Evolutionary conservation across 2,797 vertebrate species (phyloP), one percentile per base, ranked within the genome.

Genomic region (Cetoscarus ocellatus): DNA sequence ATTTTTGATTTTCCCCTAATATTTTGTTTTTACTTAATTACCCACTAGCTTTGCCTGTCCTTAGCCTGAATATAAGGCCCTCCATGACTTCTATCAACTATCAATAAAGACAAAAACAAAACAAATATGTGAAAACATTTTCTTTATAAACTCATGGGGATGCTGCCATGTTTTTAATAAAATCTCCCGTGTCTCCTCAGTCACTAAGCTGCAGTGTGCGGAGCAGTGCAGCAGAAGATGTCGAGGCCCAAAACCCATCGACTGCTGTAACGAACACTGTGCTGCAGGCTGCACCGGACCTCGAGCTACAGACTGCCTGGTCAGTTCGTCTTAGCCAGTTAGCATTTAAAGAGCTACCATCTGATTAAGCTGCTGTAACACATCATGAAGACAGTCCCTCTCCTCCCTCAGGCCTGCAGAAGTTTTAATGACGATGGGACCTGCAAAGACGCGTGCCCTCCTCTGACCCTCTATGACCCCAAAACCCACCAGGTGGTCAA

Each of bases 241-340:
- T 78, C 93, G 91, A 0, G 98, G 98, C 0, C 93, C 90, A 4
- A 94, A 93, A 55, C 97, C 96, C 75, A 94, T 87, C 0, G 96
- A 99, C 88, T 99, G 98, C 86, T 99, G 98, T 67, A 96, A 98
- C 35, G 95, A 94, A 44, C 96, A 99, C 67, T 99, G 98, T 64
- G 98, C 98, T 0, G 95, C 96, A 0, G 98, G 97, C 18, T 99
- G 98, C 84, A 94, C 94, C 0, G 97, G 98, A 0, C 97, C 96
- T 1, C 91, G 79, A 6, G 94, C 96, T 80, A 96, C 95, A 0
- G 94, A 98, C 84, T 99, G 97, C 75, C 93, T 99, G 95, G 97
- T 99, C 44, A 7, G 10, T 59, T 53, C 54, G 27, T 27, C 27
- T 27, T 27, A 27, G 27, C 27, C 27, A 27, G 27, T 27, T 27